Conservation (phyloP, 1,140 invertebrate species). For the Drosophila nikananu region DNA sequence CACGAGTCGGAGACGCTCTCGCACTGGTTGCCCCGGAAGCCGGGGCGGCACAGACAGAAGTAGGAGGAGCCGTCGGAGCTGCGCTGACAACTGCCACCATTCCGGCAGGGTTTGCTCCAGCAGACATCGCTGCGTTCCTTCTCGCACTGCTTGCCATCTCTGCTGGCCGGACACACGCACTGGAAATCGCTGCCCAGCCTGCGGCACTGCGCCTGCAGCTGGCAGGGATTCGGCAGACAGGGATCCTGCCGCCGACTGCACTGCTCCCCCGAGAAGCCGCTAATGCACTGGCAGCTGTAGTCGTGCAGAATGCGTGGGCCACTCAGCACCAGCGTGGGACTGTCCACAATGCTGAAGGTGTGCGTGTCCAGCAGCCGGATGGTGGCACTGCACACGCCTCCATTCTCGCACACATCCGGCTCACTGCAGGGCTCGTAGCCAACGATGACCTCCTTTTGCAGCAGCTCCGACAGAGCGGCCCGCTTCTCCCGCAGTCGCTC, state of each 20-base stretch:
- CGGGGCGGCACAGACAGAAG: slow-evolving; percentile 95
- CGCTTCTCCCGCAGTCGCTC: slow-evolving; percentile 89
- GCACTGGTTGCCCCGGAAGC: slow-evolving; percentile 95
- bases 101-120: slow-evolving; percentile 93
- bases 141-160: slow-evolving; percentile 94
- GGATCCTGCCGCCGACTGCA: slow-evolving; percentile 95
- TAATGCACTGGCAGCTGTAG: slow-evolving; percentile 91
- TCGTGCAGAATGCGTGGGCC: slow-evolving; percentile 92
- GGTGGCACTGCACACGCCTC: slow-evolving; percentile 90
- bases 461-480: slow-evolving; percentile 87
- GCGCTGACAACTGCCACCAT: slow-evolving; percentile 95
- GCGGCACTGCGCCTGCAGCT: slow-evolving; percentile 92
- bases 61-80: slow-evolving; percentile 93
- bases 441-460: slow-evolving; percentile 88
- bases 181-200: slow-evolving; percentile 93
- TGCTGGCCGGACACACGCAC: slow-evolving; percentile 91
- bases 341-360: slow-evolving; percentile 89
- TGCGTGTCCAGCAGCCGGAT: slow-evolving; percentile 90
- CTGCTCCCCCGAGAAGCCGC: slow-evolving; percentile 91
- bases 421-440: slow-evolving; percentile 90
- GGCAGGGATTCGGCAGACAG: slow-evolving; percentile 95
- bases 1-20: slow-evolving; percentile 94
- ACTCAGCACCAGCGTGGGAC: slow-evolving; percentile 91
- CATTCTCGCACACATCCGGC: slow-evolving; percentile 89
- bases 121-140: slow-evolving; percentile 93